Percentiles rank a stretch among this genome's conserved stretches.
These are phyloP conservation scores for Triplophysa dalaica DNA, from an alignment of 2,113 vertebrate genomes.

Conservation along the genomic window DNA sequence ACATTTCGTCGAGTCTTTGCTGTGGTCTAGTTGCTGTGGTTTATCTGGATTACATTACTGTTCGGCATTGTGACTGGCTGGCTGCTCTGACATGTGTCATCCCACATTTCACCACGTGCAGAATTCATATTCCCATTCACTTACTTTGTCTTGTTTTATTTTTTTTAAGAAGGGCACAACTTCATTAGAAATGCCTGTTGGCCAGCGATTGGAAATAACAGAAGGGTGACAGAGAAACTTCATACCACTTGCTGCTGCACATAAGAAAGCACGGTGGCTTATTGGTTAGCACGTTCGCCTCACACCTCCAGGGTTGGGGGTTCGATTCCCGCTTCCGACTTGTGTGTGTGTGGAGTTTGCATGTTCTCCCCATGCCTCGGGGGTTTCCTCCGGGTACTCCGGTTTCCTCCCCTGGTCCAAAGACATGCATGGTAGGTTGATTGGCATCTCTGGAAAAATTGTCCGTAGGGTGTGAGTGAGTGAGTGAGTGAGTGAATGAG, in stretches of 20 bases:
- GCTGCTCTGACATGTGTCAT: constrained; percentile 29
- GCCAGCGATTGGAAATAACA: neutral
- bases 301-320: no score
- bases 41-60: constrained; percentile 55
- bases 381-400: no score
- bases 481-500: no score
- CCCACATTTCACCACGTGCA: constrained; percentile 15
- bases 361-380: no score
- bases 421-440: no score
- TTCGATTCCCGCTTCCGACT: no score
- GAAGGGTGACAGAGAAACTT: neutral
- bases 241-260: neutral
- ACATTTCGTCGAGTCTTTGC: constrained; percentile 66
- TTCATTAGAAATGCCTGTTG: constrained; percentile 11
- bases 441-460: no score
- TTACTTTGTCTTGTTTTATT: constrained; percentile 20
- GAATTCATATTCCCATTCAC: constrained; percentile 13
- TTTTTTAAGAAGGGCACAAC: neutral
- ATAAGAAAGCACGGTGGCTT: no score
- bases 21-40: constrained; percentile 67
- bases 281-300: no score
- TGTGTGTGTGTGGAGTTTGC: no score
- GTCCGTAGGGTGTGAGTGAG: no score
- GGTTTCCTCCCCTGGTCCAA: no score
- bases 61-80: constrained; percentile 23